Percentiles rank a stretch among this genome's conserved stretches.
Conservation (phyloP, 1,140 invertebrate genomes). For the Lepidurus packardi region DNA sequence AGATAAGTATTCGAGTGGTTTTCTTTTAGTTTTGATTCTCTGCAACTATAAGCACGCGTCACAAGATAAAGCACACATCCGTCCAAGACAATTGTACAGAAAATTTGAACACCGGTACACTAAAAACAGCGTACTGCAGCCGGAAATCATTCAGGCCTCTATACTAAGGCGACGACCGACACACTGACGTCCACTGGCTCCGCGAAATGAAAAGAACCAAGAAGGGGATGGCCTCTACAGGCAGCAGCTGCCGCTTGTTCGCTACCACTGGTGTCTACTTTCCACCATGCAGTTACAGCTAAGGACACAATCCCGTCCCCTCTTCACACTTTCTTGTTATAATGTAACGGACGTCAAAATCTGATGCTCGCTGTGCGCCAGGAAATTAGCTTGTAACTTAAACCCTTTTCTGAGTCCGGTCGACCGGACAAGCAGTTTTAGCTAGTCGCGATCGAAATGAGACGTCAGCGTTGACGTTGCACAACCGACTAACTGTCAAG, state of each 20-base stretch:
- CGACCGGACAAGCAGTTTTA: neutral
- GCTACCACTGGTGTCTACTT: constrained; percentile 9
- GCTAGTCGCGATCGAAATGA: neutral
- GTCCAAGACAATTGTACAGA: neutral
- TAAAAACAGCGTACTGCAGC: neutral
- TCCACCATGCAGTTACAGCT: neutral
- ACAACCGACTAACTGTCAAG: constrained; percentile 13
- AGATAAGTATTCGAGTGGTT: no score
- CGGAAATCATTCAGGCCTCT: neutral
- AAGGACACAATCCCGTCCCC: constrained; percentile 2
- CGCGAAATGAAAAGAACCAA: neutral
- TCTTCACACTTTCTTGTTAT: neutral
- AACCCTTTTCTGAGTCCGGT: neutral
- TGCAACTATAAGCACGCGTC: no score
- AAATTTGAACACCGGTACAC: neutral
- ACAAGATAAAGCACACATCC: neutral
- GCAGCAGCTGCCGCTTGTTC: neutral
- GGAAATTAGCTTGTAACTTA: constrained; percentile 9
- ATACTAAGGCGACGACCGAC: constrained; percentile 1
- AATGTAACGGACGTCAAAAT: neutral
- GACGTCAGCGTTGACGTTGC: constrained; percentile 20
- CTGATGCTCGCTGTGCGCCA: neutral
- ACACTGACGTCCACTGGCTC: constrained; percentile 12
- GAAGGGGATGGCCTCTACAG: neutral
- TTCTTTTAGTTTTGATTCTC: no score